A percentile compares a stretch with the other conserved stretches of the same genome.
phyloP scores from a whole-genome alignment of 2,113 vertebrate genomes.

The Perognathus longimembris region DNA sequence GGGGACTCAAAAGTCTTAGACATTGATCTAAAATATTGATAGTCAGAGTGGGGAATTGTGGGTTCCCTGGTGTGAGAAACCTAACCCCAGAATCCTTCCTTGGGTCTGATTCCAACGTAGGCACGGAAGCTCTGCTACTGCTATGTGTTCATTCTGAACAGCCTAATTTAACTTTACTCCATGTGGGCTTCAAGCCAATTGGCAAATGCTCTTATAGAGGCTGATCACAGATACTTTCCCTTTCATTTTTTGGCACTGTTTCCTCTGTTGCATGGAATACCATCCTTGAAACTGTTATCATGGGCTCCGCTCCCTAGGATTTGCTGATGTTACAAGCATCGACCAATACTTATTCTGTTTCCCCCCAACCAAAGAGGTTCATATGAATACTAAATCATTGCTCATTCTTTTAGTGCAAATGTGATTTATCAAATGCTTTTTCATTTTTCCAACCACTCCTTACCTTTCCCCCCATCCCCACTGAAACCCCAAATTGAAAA shows the following conservation, averaged over 20 bases:
- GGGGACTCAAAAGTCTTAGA: not conserved
- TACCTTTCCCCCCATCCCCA: not conserved
- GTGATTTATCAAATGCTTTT: conserved; percentile 42
- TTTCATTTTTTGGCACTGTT: conserved; percentile 62
- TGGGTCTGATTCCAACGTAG: not conserved
- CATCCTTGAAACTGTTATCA: conserved; percentile 57
- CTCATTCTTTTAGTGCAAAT: conserved; percentile 31
- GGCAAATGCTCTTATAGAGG: conserved; percentile 60
- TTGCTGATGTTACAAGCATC: conserved; percentile 52
- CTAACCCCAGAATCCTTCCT: not conserved
- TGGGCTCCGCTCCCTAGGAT: conserved; percentile 40
- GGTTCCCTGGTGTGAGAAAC: not conserved
- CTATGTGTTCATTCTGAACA: conserved; percentile 7
- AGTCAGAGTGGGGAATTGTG: not conserved
- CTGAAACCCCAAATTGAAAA: conserved; percentile 47
- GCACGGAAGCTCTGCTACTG: not conserved
- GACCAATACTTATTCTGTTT: not conserved
- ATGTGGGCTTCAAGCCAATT: conserved; percentile 39
- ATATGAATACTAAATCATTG: not conserved
- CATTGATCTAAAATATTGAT: not conserved
- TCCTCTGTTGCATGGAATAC: conserved; percentile 46
- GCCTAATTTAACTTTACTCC: conserved; percentile 64
- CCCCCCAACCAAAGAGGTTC: conserved; percentile 17
- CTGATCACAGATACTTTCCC: conserved; percentile 64
- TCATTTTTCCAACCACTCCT: conserved; percentile 42